These are phyloP conservation scores for Bombus polaris DNA, from an alignment of 1,140 invertebrate species.

Conservation along the genomic window DNA sequence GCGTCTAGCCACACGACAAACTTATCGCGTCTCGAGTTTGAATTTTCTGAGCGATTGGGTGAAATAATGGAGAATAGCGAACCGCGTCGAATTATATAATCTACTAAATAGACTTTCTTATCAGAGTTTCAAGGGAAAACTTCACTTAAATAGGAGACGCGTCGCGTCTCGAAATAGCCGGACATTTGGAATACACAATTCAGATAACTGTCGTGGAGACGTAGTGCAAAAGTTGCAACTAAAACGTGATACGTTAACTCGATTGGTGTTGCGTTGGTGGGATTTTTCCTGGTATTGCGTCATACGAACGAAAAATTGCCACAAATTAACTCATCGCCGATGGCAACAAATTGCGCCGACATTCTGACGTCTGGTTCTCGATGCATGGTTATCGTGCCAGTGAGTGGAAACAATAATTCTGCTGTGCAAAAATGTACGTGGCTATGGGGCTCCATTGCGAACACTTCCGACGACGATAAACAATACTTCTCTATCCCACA, in stretches of 20 bases:
- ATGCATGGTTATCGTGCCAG: conserved; percentile 40
- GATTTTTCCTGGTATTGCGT: no score
- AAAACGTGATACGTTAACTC: neutral
- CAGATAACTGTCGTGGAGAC: no score
- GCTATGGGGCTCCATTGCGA: conserved; percentile 1
- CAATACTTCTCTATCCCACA: conserved; percentile 26
- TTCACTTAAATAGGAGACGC: neutral
- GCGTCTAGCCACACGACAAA: neutral
- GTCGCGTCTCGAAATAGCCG: no score
- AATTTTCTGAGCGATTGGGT: no score
- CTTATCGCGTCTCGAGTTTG: no score
- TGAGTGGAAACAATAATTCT: conserved; percentile 14
- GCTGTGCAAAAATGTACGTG: neutral
- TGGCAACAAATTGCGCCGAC: neutral
- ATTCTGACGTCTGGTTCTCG: conserved; percentile 20
- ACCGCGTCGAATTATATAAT: neutral
- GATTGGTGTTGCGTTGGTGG: neutral
- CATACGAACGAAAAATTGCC: no score
- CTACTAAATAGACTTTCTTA: no score
- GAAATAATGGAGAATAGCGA: neutral
- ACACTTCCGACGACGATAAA: conserved; percentile 23
- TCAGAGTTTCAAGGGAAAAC: neutral
- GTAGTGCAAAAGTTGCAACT: neutral
- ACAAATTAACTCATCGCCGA: no score
- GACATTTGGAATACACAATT: neutral